Evolutionary conservation across 2,113 vertebrate genomes (phyloP).

Genomic region (Lamprologus ornatipinnis): DNA sequence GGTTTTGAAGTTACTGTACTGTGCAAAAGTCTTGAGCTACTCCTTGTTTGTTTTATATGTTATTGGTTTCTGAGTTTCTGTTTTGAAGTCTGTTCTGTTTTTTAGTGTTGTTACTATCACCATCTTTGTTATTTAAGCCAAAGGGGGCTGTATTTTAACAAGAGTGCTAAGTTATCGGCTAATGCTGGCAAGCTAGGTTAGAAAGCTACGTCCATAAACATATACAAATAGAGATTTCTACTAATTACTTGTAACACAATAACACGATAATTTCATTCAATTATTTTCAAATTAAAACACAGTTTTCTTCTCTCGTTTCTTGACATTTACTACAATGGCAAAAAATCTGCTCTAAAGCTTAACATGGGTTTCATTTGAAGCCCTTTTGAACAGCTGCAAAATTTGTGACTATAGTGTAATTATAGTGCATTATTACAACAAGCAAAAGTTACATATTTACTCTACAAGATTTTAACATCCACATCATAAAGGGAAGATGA

Average conservation of each 20-base stretch:
- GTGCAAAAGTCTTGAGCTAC: neutral
- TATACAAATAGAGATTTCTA: neutral
- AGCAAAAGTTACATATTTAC: neutral
- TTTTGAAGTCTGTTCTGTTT: neutral
- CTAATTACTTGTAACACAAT: neutral
- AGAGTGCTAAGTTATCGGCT: neutral
- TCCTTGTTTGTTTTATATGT: neutral
- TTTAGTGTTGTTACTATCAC: neutral
- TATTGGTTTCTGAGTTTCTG: neutral
- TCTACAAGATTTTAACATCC: neutral
- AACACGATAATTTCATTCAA: neutral
- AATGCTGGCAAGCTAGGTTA: neutral
- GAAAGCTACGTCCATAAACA: neutral
- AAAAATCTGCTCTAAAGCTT: neutral
- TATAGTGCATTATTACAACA: neutral
- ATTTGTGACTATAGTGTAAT: neutral
- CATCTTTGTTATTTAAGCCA: neutral
- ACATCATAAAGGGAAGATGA: neutral
- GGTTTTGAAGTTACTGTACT: neutral
- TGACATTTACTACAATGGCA: neutral
- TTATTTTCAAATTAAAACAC: neutral
- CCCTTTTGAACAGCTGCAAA: neutral
- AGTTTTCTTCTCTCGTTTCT: neutral
- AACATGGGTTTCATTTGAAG: neutral
- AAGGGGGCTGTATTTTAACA: neutral